Percentiles rank a stretch among this genome's conserved stretches.
phyloP scores from a whole-genome alignment of 2,888 invertebrate genomes.

The Steinernema hermaphroditum region DNA sequence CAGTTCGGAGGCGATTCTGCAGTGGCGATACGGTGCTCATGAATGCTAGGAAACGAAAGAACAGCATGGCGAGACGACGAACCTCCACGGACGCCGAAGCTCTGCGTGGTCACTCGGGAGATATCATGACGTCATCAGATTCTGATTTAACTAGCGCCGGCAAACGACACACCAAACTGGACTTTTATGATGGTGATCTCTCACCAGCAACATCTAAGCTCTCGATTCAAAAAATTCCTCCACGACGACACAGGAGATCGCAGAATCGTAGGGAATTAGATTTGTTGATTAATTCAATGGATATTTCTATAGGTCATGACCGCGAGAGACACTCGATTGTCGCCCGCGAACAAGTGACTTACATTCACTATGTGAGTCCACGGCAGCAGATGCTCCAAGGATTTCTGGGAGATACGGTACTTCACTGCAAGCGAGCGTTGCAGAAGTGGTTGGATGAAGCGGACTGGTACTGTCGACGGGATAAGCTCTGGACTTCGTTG shows the following conservation, averaged over 20 bases:
- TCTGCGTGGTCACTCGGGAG: background rate
- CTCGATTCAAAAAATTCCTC: conserved; percentile 20
- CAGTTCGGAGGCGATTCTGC: conserved; percentile 8
- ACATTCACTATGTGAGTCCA: conserved; percentile 53
- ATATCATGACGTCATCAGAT: background rate
- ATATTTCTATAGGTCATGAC: conserved; percentile 7
- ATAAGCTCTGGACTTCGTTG: background rate
- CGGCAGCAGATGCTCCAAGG: conserved; percentile 51
- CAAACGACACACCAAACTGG: background rate
- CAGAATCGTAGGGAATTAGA: background rate
- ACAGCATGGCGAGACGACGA: background rate
- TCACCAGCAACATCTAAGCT: background rate
- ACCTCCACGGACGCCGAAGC: background rate
- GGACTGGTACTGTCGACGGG: conserved; percentile 9
- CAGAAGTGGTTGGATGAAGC: background rate
- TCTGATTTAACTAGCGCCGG: background rate
- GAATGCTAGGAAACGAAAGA: background rate
- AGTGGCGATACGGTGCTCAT: conserved; percentile 21
- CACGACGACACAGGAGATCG: conserved; percentile 30
- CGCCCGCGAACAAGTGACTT: conserved; percentile 46
- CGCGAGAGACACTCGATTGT: conserved; percentile 37
- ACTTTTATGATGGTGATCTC: background rate
- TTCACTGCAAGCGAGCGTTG: background rate
- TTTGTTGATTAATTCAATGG: background rate
- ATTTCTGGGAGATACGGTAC: conserved; percentile 37